Percentiles rank a stretch among this genome's conserved stretches.
These are phyloP conservation scores for Drosophila rhopaloa DNA, from an alignment of 1,140 invertebrate species.

Conservation along the genomic window DNA sequence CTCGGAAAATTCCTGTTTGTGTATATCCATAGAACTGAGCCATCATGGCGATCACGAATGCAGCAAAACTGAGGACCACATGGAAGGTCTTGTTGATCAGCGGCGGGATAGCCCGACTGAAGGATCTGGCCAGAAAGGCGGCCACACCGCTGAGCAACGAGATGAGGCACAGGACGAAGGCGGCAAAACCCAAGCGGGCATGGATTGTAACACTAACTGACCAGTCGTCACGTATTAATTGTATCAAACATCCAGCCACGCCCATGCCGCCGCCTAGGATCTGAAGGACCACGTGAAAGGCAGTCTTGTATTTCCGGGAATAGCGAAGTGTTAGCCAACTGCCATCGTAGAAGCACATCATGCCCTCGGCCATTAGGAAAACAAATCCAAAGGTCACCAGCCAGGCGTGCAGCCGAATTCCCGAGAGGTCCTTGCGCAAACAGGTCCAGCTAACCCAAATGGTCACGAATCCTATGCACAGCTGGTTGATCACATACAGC, in stretches of 20 bases:
- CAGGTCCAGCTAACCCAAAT: constrained; percentile 79
- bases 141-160: constrained; percentile 58
- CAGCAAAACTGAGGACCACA: constrained; percentile 57
- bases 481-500: constrained; percentile 69
- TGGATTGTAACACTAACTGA: constrained; percentile 52
- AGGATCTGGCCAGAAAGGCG: constrained; percentile 43
- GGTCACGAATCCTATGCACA: constrained; percentile 79
- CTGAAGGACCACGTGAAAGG: constrained; percentile 64
- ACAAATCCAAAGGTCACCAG: constrained; percentile 72
- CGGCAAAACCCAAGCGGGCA: constrained; percentile 63
- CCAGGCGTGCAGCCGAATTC: constrained; percentile 71
- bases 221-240: constrained; percentile 64
- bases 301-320: constrained; percentile 58
- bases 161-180: constrained; percentile 68
- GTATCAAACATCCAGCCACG: constrained; percentile 66
- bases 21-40: constrained; percentile 70
- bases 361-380: constrained; percentile 74
- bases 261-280: constrained; percentile 69
- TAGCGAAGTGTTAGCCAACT: constrained; percentile 61
- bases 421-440: constrained; percentile 48
- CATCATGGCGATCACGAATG: constrained; percentile 68
- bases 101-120: constrained; percentile 39
- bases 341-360: constrained; percentile 74
- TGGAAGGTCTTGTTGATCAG: constrained; percentile 71
- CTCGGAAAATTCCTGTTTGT: constrained; percentile 53